These are phyloP conservation scores for Xyrauchen texanus DNA, from an alignment of 2,113 vertebrate species.

Conservation along the genomic window DNA sequence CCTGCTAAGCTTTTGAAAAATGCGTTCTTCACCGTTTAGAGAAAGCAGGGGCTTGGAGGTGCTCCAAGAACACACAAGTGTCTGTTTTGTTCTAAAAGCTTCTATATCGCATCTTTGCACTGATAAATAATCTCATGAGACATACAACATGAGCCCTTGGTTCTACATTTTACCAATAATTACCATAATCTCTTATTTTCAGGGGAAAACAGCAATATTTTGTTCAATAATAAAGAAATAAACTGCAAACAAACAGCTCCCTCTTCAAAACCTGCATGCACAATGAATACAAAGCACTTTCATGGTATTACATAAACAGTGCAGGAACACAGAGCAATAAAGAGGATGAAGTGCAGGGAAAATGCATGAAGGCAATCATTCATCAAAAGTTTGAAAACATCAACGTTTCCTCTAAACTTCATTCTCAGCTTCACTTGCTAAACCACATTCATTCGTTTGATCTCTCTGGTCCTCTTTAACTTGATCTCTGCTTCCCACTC, in stretches of 20 bases:
- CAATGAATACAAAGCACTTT: conserved; percentile 16
- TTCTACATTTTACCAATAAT: neutral
- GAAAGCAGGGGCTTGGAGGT: neutral
- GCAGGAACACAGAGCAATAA: conserved; percentile 31
- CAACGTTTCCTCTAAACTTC: conserved; percentile 7
- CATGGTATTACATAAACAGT: conserved; percentile 3
- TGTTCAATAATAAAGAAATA: conserved; percentile 18
- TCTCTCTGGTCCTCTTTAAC: conserved; percentile 20
- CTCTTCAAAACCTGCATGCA: conserved; percentile 19
- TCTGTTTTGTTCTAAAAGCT: neutral
- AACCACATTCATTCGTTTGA: conserved; percentile 12
- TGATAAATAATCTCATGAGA: neutral
- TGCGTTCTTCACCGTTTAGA: neutral
- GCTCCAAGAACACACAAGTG: neutral
- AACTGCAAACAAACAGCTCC: neutral
- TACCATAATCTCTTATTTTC: neutral
- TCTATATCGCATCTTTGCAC: neutral
- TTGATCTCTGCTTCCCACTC: conserved; percentile 22
- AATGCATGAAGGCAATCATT: conserved; percentile 23
- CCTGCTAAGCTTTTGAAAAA: neutral
- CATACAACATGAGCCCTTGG: neutral
- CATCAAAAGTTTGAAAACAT: conserved; percentile 38
- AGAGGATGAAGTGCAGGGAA: conserved; percentile 1
- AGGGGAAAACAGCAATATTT: neutral
- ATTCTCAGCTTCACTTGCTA: conserved; percentile 25